Conservation (phyloP, 2,113 vertebrate genomes). For the Pionites leucogaster region DNA sequence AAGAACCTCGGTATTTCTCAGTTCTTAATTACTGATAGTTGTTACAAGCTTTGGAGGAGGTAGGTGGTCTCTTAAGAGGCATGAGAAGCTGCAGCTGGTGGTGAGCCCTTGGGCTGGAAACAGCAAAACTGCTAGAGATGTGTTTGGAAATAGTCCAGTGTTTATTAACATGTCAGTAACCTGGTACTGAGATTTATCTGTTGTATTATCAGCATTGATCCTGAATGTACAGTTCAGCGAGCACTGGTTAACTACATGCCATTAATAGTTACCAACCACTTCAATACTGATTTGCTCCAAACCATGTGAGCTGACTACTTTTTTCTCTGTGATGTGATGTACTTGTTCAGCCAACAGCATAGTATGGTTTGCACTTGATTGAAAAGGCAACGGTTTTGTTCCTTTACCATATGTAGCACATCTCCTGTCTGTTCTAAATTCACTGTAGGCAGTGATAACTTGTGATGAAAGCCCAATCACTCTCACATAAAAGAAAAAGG, state of each 20-base stretch:
- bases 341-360: not conserved
- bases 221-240: not conserved
- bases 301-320: not conserved
- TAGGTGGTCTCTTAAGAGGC: not conserved
- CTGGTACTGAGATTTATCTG: not conserved
- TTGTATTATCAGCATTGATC: not conserved
- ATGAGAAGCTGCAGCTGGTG: not conserved
- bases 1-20: not conserved
- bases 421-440: not conserved
- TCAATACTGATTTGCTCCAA: not conserved
- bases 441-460: not conserved
- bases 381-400: not conserved
- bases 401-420: not conserved
- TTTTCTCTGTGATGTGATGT: not conserved
- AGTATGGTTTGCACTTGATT: not conserved
- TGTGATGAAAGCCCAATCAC: not conserved
- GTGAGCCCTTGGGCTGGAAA: not conserved
- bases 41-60: not conserved
- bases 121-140: not conserved
- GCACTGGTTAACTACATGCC: not conserved
- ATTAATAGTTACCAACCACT: not conserved
- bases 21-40: not conserved
- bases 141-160: not conserved
- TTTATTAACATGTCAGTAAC: not conserved
- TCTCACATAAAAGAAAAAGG: not conserved